Conservation (phyloP, 2,797 vertebrate species). For the Arremon brunneinucha region DNA sequence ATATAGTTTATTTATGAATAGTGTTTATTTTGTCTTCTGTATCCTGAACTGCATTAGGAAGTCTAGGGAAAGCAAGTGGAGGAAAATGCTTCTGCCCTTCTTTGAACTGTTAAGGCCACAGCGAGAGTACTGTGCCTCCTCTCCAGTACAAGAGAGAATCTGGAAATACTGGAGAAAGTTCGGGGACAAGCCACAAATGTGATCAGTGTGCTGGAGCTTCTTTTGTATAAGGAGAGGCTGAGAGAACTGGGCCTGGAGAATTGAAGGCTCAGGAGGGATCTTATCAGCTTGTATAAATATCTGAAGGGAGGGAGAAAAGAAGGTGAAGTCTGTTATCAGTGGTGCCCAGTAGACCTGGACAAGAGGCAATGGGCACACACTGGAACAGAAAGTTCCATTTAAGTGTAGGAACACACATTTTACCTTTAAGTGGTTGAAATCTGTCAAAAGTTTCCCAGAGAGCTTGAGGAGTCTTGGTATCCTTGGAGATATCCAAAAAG, state of each 20-base stretch:
- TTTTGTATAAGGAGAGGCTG: neutral
- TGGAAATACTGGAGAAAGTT: neutral
- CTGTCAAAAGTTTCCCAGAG: neutral
- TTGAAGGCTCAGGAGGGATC: neutral
- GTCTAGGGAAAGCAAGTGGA: neutral
- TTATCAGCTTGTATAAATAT: neutral
- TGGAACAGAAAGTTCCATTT: neutral
- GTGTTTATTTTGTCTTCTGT: neutral
- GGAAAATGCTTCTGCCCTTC: neutral
- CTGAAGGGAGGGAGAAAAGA: neutral
- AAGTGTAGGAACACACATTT: neutral
- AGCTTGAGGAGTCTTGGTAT: neutral
- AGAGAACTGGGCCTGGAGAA: neutral
- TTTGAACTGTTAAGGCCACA: neutral
- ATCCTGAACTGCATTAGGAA: neutral
- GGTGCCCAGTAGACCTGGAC: neutral
- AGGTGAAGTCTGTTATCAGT: neutral
- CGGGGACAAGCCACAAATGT: rapidly evolving
- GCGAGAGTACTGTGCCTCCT: neutral
- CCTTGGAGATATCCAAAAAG: neutral
- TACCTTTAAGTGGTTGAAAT: neutral
- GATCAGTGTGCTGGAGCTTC: neutral
- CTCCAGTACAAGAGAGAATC: no score
- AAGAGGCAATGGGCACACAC: neutral
- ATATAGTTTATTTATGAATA: neutral